These are phyloP conservation scores for Megamerina dolium DNA, from an alignment of 2,888 invertebrate species.

Conservation along the genomic window DNA sequence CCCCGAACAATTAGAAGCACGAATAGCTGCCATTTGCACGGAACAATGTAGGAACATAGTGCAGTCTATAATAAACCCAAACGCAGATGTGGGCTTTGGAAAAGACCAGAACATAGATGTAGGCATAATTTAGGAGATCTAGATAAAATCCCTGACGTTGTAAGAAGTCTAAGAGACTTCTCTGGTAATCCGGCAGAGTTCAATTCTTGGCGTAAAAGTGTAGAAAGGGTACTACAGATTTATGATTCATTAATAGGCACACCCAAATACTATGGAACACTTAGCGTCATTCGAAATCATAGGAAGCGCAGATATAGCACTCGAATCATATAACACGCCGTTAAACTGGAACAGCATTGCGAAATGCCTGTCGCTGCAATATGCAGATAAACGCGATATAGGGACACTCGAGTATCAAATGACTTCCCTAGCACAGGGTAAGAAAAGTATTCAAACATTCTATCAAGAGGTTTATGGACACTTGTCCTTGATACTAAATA, in stretches of 20 bases:
- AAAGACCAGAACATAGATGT: neutral
- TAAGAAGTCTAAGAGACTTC: neutral
- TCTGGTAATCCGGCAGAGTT: slow-evolving; percentile 1
- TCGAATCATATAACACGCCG: slow-evolving; percentile 7
- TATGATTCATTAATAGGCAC: slow-evolving; percentile 1
- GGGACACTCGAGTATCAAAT: slow-evolving; percentile 14
- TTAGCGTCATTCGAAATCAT: slow-evolving; percentile 1
- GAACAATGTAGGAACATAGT: no score
- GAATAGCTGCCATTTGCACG: no score
- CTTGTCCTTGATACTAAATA: slow-evolving; percentile 7
- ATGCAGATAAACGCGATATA: slow-evolving; percentile 16
- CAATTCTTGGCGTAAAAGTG: slow-evolving; percentile 2
- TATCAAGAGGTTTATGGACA: slow-evolving; percentile 1
- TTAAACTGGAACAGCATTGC: neutral
- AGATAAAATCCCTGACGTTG: slow-evolving; percentile 4
- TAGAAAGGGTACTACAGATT: neutral
- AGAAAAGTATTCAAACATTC: neutral
- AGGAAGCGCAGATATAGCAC: slow-evolving; percentile 1
- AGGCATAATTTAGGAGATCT: neutral
- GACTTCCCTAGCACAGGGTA: neutral
- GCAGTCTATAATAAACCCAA: no score
- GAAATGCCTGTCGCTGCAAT: slow-evolving; percentile 14
- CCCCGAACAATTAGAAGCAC: no score
- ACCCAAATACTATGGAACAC: slow-evolving; percentile 1
- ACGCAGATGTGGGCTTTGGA: no score